Evolutionary conservation across 2,888 invertebrate genomes (phyloP), one percentile per base, ranked within the genome.

Genomic region (Diaprepes abbreviatus): DNA sequence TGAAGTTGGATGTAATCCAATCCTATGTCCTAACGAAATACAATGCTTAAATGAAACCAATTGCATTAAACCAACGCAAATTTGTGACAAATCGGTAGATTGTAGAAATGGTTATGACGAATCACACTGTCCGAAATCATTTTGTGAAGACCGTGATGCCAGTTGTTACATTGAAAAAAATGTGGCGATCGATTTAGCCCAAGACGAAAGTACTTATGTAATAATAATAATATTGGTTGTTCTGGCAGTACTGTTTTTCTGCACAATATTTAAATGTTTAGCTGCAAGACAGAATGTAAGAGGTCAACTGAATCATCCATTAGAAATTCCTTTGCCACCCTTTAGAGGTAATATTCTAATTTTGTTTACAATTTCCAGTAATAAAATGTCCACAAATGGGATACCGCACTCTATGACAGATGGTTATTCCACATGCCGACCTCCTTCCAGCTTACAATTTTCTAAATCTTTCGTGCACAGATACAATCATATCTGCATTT

Each of bases 51-150:
- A 66, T 12, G 52, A 59, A 7, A 21, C 57, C 1, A 57, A 60
- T 35, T 72, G 72, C 38, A 5, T 72, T 9, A 14, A n/a, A 14
- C 12, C 36, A 1, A 17, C 24, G 5, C 57, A 72, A 48, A 57
- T 72, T 31, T 72, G 72, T 28, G 69, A 72, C 52, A 55, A 57
- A 19, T 38, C n/a, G 7, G 12, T 14, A 21, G 71, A 71, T 14
- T 71, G 71, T 21, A 24, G 48, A 14, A 40, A 38, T 40, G 62
- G 60, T 4, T 68, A 59, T 16, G 71, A 71, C 50, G 71, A 71
- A 40, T 62, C 48, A 3, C n/a, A 36, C 36, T 70, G 70, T 24
- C 33, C 24, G 19, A 45, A 36, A 9, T 55, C 45, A n/a, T 48
- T 17, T n/a, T 70, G 70, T 55, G 12, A 55, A 21, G 31, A 57